phyloP scores from a whole-genome alignment of 2,888 invertebrate species.

The Eucera pruinosa region DNA sequence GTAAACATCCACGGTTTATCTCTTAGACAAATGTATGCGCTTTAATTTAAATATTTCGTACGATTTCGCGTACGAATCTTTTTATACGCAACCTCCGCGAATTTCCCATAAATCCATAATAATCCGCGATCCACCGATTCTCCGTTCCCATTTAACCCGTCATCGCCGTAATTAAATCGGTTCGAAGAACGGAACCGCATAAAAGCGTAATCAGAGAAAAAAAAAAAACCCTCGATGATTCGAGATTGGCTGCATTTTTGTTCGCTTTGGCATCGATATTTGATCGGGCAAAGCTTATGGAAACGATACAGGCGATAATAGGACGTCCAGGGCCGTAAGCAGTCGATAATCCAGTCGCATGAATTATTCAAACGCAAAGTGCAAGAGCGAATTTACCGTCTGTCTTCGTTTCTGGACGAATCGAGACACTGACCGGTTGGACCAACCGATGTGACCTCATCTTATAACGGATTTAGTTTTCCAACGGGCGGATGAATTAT shows the following conservation, averaged over 20 bases:
- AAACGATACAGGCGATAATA: constrained; percentile 65
- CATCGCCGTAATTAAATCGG: neutral
- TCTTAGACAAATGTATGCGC: too few species aligned
- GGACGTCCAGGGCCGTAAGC: constrained; percentile 52
- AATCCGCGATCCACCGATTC: too few species aligned
- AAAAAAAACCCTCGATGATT: neutral
- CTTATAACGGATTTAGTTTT: constrained; percentile 70
- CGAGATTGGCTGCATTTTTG: too few species aligned
- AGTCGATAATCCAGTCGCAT: constrained; percentile 65
- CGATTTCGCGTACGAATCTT: too few species aligned
- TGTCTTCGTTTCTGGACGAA: constrained; percentile 70
- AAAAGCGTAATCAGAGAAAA: neutral
- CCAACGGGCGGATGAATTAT: constrained; percentile 62
- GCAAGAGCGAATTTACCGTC: constrained; percentile 74
- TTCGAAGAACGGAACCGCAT: too few species aligned
- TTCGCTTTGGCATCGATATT: neutral
- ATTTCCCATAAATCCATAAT: too few species aligned
- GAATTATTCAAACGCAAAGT: constrained; percentile 72
- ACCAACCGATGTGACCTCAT: constrained; percentile 59
- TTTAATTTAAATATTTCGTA: too few species aligned
- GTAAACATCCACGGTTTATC: too few species aligned
- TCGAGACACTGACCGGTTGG: constrained; percentile 62
- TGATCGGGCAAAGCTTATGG: constrained; percentile 8
- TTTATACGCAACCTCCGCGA: too few species aligned
- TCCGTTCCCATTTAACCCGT: too few species aligned